phyloP scores from a whole-genome alignment of 2,888 invertebrate species.

The Drepanosiphum platanoidis region DNA sequence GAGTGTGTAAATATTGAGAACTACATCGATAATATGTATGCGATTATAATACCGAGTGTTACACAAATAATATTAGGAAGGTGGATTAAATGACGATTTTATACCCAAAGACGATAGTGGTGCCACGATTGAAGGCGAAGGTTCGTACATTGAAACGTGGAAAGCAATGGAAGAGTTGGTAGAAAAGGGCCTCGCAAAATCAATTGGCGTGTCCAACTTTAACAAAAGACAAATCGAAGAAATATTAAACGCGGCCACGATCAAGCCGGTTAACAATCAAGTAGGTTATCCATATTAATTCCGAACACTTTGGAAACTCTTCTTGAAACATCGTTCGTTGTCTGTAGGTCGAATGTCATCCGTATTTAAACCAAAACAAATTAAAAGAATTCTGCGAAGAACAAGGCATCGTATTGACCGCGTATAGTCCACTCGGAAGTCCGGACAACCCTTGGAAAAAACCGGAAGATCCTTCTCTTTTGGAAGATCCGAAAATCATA shows the following conservation, averaged over 20 bases:
- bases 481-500: conserved; percentile 79
- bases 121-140: conserved; percentile 74
- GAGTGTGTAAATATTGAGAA: not conserved
- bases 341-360: conserved; percentile 66
- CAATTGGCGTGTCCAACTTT: conserved; percentile 86
- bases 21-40: not conserved
- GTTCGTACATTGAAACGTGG: conserved; percentile 82
- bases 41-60: not conserved
- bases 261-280: conserved; percentile 77
- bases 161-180: conserved; percentile 79
- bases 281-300: too few species aligned
- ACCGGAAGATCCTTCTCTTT: conserved; percentile 76
- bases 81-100: conserved; percentile 68
- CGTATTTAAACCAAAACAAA: conserved; percentile 74
- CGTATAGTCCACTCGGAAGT: conserved; percentile 86
- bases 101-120: conserved; percentile 75
- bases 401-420: conserved; percentile 77
- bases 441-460: conserved; percentile 85
- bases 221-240: conserved; percentile 79
- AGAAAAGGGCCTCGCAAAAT: conserved; percentile 75
- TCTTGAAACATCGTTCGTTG: conserved; percentile 69
- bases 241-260: conserved; percentile 72
- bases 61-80: conserved; percentile 70
- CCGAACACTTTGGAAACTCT: not conserved
- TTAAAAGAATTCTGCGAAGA: conserved; percentile 77